Evolutionary conservation across 2,113 vertebrate genomes (phyloP), one percentile per base, ranked within the genome.

Genomic region (Anoura caudifer): DNA sequence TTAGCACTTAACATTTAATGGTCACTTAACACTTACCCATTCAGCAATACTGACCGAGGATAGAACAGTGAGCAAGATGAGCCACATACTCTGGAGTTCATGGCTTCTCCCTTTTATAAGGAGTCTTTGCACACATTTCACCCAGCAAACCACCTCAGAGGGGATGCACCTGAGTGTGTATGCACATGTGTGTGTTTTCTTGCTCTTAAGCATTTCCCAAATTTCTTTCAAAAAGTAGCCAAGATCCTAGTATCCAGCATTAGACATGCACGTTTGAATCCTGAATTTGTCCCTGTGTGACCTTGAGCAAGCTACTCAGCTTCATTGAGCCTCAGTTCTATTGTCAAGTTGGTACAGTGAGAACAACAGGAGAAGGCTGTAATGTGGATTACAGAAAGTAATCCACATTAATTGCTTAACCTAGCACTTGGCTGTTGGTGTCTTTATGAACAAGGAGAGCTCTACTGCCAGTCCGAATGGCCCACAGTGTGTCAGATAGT

Each of bases 161-260:
- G n/a, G 5, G 17, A 7, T 6, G 28, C 16, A 8, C 45, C 22
- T 47, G 6, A 4, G 52, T 24, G 13, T 16, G 1, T 28, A 3
- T 24, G 13, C 33, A 14, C 7, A 1, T 28, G 9, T 10, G 5
- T 9, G 26, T 79, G 52, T 33, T 28, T 82, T 84, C 41, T 77
- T 86, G 17, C 50, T 63, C 45, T 36, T 80, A 70, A 73, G n/a
- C 12, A 77, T 79, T 86, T 88, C 75, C n/a, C 4, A 73, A 50
- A 31, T 81, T 84, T 95, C 81, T 81, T 95, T 89, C 67, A 52
- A 77, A 47, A 95, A 95, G 41, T 70, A 38, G 28, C 52, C 76
- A 56, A 50, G 47, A 90, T 61, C 70, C 11, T 47, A 70, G 28
- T 54, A 20, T 52, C 63, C 61, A 24, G 45, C 59, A 69, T 67